These are phyloP conservation scores for Thryonomys swinderianus DNA, from an alignment of 2,113 vertebrate genomes.

Conservation along the genomic window DNA sequence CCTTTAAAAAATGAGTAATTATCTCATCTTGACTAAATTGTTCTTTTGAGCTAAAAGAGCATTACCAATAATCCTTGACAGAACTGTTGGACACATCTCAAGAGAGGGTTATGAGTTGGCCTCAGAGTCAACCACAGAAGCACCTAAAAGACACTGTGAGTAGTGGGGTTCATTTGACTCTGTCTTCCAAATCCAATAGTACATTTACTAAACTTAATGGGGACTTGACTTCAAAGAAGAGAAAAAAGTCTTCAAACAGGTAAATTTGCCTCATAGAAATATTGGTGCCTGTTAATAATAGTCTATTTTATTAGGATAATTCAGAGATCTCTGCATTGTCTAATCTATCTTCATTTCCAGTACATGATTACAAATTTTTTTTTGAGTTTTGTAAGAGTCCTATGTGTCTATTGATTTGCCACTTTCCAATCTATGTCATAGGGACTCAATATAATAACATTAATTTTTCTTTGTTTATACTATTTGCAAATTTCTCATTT, in stretches of 20 bases:
- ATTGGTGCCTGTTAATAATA: not conserved
- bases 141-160: not conserved
- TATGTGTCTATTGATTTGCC: not conserved
- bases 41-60: conserved; percentile 32
- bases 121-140: not conserved
- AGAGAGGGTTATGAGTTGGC: not conserved
- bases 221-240: not conserved
- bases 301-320: not conserved
- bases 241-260: not conserved
- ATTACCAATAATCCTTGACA: not conserved
- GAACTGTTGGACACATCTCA: not conserved
- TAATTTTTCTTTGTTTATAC: not conserved
- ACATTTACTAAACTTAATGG: not conserved
- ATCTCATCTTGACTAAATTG: not conserved
- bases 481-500: not conserved
- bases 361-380: not conserved
- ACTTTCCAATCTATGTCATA: not conserved
- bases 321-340: not conserved
- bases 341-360: not conserved
- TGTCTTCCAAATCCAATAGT: not conserved
- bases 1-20: conserved; percentile 51
- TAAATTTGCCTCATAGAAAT: not conserved
- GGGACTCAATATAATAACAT: not conserved
- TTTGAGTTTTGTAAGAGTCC: not conserved
- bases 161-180: not conserved